These are phyloP conservation scores for Tachuris rubrigastra DNA, from an alignment of 2,113 vertebrate species.

Conservation along the genomic window DNA sequence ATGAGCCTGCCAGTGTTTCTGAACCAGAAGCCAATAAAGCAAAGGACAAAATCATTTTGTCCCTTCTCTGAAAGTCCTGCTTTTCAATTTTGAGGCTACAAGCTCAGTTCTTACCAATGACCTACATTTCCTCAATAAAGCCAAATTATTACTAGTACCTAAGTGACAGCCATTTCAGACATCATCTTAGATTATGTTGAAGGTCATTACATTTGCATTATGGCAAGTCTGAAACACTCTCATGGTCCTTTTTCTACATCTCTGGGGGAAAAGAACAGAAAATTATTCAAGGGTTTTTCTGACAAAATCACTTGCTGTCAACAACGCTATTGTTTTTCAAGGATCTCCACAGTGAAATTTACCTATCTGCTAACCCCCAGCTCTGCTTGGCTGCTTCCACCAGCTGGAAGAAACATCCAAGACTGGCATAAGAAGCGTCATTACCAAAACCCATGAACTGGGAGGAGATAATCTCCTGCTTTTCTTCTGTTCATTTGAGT, in stretches of 20 bases:
- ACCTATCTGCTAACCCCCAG: not conserved
- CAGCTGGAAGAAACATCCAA: not conserved
- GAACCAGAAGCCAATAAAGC: not conserved
- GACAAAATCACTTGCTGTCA: not conserved
- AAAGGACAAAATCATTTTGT: not conserved
- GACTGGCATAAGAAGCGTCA: not conserved
- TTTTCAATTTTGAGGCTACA: not conserved
- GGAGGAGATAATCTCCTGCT: not conserved
- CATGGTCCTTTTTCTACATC: not conserved
- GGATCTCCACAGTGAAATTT: not conserved
- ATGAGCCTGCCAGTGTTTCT: fast-evolving
- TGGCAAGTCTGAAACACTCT: not conserved
- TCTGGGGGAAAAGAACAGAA: not conserved
- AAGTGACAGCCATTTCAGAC: fast-evolving
- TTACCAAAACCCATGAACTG: not conserved
- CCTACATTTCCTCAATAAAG: not conserved
- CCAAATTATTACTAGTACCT: not conserved
- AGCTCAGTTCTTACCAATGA: not conserved
- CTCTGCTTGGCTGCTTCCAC: not conserved
- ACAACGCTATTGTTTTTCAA: not conserved
- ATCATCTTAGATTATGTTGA: not conserved
- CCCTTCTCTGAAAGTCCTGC: not conserved
- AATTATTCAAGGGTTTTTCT: not conserved
- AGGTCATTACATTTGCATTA: not conserved
- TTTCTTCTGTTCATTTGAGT: not conserved